phyloP scores from a whole-genome alignment of 2,797 vertebrate genomes.

The Labeo calbasu region DNA sequence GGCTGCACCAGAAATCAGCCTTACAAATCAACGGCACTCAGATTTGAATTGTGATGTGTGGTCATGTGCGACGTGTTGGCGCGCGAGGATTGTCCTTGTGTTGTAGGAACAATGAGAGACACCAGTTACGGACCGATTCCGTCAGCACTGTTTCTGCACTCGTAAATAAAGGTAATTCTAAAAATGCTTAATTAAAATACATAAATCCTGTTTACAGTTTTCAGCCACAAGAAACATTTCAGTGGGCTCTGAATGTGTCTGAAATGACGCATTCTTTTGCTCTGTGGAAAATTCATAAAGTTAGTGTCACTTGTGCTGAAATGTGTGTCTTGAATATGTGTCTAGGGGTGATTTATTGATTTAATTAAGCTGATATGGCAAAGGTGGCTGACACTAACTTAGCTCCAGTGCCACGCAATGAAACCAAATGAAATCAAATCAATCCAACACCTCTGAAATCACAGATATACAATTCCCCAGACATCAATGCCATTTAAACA shows the following conservation, averaged over 20 bases:
- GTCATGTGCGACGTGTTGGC: slow-evolving; percentile 46
- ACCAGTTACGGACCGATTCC: slow-evolving; percentile 58
- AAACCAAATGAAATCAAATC: slow-evolving; percentile 9
- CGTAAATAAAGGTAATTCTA: slow-evolving; percentile 80
- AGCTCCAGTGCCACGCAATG: not conserved
- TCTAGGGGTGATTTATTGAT: slow-evolving; percentile 65
- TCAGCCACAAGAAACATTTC: slow-evolving; percentile 61
- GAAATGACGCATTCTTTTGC: slow-evolving; percentile 16
- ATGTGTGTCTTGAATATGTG: slow-evolving; percentile 52
- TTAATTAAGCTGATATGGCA: slow-evolving; percentile 64
- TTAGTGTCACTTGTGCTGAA: slow-evolving; percentile 57
- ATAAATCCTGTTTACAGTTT: slow-evolving; percentile 79
- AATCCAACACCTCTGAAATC: slow-evolving; percentile 21
- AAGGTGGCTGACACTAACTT: slow-evolving; percentile 31
- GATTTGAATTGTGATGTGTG: slow-evolving; percentile 52
- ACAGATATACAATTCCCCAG: not conserved
- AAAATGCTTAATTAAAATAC: slow-evolving; percentile 82
- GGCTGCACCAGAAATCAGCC: slow-evolving; percentile 29
- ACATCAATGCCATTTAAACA: slow-evolving; percentile 2
- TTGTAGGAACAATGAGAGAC: slow-evolving; percentile 68
- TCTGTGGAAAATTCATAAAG: slow-evolving; percentile 13
- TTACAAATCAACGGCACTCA: slow-evolving; percentile 39
- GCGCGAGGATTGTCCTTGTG: slow-evolving; percentile 56
- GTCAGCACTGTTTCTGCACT: slow-evolving; percentile 62
- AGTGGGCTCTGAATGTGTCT: slow-evolving; percentile 63